These are phyloP conservation scores for Cliona cf. orientalis DNA, from an alignment of 37 sponge, comb jelly and placozoan genomes.

Conservation along the genomic window DNA sequence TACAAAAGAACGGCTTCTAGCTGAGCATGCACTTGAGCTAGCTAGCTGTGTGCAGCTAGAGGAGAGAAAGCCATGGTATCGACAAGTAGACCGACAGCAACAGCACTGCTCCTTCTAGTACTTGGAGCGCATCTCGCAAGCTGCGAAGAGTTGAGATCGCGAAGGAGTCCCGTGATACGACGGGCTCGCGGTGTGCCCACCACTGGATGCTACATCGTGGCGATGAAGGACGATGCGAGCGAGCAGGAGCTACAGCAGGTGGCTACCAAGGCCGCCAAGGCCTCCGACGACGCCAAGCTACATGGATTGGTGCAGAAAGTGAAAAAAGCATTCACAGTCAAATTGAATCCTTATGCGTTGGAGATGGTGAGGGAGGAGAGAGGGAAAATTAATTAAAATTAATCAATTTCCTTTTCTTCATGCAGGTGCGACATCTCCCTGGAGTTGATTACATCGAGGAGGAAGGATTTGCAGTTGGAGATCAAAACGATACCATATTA, in stretches of 20 bases:
- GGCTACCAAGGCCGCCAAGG: conserved; percentile 3
- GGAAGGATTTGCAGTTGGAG: conserved; percentile 51
- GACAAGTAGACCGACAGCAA: no score
- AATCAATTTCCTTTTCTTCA: neutral
- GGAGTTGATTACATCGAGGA: conserved; percentile 70
- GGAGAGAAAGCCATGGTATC: neutral
- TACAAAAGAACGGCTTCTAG: neutral
- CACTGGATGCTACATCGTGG: conserved; percentile 67
- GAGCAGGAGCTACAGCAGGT: conserved; percentile 29
- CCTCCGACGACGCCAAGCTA: conserved; percentile 23
- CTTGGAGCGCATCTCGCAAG: neutral
- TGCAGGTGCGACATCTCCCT: conserved; percentile 46
- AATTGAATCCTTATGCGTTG: conserved; percentile 51
- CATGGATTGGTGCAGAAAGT: conserved; percentile 43
- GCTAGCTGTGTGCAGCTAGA: neutral
- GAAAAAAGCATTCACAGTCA: conserved; percentile 58
- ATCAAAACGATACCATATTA: neutral
- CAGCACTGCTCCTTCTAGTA: no score
- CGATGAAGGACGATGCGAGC: conserved; percentile 34
- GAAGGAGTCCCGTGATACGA: conserved; percentile 55
- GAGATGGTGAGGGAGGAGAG: conserved; percentile 35
- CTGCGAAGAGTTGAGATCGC: neutral
- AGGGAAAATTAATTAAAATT: neutral
- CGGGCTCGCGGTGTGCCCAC: neutral
- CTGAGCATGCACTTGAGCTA: neutral